Percentiles rank a stretch among this genome's conserved stretches.
Conservation (phyloP, 2,113 vertebrate species). For the Marmota flaviventris region DNA sequence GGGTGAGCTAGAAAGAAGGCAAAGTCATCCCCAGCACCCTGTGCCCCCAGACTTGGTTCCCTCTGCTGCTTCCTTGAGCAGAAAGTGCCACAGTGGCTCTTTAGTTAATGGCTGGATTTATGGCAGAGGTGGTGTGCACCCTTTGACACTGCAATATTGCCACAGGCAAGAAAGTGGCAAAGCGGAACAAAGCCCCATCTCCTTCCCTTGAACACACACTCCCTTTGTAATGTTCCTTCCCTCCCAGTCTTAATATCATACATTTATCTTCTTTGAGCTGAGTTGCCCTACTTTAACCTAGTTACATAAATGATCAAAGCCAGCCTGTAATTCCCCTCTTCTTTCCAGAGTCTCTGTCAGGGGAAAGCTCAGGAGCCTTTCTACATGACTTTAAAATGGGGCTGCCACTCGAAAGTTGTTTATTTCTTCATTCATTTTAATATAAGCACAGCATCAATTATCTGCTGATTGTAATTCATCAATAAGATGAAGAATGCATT, state of each 20-base stretch:
- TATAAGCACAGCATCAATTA: neutral
- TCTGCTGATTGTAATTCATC: neutral
- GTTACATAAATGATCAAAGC: constrained; percentile 63
- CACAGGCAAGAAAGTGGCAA: neutral
- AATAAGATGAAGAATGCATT: neutral
- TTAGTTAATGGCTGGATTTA: neutral
- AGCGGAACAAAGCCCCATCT: neutral
- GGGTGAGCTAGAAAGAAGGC: neutral
- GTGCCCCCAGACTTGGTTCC: neutral
- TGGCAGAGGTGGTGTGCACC: too few relatives aligned
- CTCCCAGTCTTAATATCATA: neutral
- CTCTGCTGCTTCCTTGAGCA: neutral
- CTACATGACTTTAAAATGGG: neutral
- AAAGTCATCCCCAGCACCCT: neutral
- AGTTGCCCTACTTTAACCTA: neutral
- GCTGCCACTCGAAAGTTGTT: neutral
- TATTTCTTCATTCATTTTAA: neutral
- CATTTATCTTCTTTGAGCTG: constrained; percentile 24
- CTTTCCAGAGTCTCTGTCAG: neutral
- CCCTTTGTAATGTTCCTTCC: neutral
- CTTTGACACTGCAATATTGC: neutral
- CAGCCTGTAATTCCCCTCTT: neutral
- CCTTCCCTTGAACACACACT: neutral
- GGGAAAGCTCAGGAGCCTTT: neutral
- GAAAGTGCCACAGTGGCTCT: neutral